Evolutionary conservation across 2,888 invertebrate species (phyloP).

Genomic region (Ptycholaimellus sp.): DNA sequence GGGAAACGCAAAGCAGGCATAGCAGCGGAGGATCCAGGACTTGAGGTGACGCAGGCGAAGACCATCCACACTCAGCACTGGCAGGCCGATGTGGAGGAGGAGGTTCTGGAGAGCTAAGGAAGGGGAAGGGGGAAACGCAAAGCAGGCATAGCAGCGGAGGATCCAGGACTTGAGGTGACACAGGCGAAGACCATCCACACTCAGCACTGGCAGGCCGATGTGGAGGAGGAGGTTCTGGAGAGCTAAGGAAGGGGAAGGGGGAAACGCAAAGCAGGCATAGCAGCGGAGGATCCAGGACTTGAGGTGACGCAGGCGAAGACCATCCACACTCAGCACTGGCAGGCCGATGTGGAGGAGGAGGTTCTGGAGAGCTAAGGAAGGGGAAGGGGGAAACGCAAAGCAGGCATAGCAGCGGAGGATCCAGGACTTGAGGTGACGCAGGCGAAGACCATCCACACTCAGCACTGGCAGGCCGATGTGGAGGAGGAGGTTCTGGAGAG

Average conservation of each 20-base stretch:
- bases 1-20: slow-evolving; percentile 54
- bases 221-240: slow-evolving; percentile 73
- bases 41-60: slow-evolving; percentile 57
- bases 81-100: slow-evolving; percentile 72
- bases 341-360: slow-evolving; percentile 83
- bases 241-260: slow-evolving; percentile 3
- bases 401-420: slow-evolving; percentile 78
- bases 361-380: slow-evolving; percentile 38
- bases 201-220: slow-evolving; percentile 63
- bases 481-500: slow-evolving; percentile 61
- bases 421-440: slow-evolving; percentile 63
- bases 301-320: slow-evolving; percentile 57
- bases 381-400: slow-evolving; percentile 38
- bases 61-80: slow-evolving; percentile 64
- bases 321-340: slow-evolving; percentile 61
- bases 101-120: slow-evolving; percentile 46
- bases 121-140: slow-evolving; percentile 35
- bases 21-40: slow-evolving; percentile 77
- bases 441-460: slow-evolving; percentile 60
- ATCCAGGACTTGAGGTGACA: slow-evolving; percentile 68
- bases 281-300: slow-evolving; percentile 79
- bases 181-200: slow-evolving; percentile 64
- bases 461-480: slow-evolving; percentile 73
- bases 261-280: slow-evolving; percentile 58
- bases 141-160: slow-evolving; percentile 72